Percentiles rank a stretch among this genome's conserved stretches.
phyloP scores from a whole-genome alignment of 2,888 invertebrate species.

The Pyralis farinalis region DNA sequence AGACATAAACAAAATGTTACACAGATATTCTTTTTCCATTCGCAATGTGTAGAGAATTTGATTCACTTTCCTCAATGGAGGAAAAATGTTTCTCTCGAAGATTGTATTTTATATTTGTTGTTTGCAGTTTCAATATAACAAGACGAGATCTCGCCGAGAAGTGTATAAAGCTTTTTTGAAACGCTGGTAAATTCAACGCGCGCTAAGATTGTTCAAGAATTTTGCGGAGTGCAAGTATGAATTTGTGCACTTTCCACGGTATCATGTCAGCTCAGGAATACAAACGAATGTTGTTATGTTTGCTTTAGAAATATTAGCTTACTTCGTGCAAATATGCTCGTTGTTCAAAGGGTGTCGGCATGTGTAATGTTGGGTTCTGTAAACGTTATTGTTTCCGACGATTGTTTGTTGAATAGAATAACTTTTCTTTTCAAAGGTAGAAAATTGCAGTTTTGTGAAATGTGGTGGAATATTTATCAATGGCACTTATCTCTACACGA shows the following conservation, averaged over 20 bases:
- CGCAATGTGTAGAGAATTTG: conserved; percentile 21
- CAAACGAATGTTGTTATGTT: conserved; percentile 18
- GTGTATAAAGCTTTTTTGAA: conserved; percentile 22
- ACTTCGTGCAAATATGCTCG: conserved; percentile 12
- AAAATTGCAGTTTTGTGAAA: too few relatives aligned
- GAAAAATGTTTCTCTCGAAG: conserved; percentile 18
- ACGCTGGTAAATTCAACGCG: conserved; percentile 27
- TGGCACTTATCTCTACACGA: too few relatives aligned
- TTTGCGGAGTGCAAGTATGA: conserved; percentile 27
- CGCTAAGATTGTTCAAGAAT: conserved; percentile 24
- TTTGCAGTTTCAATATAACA: conserved; percentile 32
- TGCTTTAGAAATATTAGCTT: conserved; percentile 20
- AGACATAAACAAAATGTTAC: too few relatives aligned
- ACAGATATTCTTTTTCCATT: conserved; percentile 13
- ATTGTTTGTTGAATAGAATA: background rate
- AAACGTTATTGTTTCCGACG: conserved; percentile 7
- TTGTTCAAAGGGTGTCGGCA: conserved; percentile 9
- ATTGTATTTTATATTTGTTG: conserved; percentile 29
- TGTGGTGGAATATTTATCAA: too few relatives aligned
- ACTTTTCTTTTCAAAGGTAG: background rate
- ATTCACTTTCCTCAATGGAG: conserved; percentile 21
- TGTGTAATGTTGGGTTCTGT: conserved; percentile 9
- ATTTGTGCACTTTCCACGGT: conserved; percentile 29
- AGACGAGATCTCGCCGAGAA: conserved; percentile 33
- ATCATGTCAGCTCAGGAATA: conserved; percentile 7